A percentile compares a stretch with the other conserved stretches of the same genome.
Evolutionary conservation across 2,113 vertebrate species (phyloP).

Genomic region (Nycticorax nycticorax): DNA sequence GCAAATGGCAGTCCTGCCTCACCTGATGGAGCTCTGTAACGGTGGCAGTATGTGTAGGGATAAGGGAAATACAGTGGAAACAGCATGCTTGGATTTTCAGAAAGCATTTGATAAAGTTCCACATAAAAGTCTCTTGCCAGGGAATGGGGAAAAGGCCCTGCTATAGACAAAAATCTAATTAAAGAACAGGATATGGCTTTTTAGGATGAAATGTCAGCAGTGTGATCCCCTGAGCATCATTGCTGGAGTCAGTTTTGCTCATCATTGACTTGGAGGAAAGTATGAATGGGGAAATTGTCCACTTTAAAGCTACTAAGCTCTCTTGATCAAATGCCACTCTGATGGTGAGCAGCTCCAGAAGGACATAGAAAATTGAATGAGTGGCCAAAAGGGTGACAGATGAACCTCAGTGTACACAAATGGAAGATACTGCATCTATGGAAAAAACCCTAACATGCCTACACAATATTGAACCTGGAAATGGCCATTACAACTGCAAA

Average conservation of each 20-base stretch:
- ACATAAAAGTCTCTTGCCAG: not conserved
- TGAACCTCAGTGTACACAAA: not conserved
- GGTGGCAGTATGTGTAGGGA: not conserved
- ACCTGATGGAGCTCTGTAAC: not conserved
- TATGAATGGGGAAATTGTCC: not conserved
- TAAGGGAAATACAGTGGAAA: not conserved
- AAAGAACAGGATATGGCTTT: not conserved
- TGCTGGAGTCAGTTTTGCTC: not conserved
- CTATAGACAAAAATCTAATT: not conserved
- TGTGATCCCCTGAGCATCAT: not conserved
- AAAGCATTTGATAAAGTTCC: not conserved
- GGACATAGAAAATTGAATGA: not conserved
- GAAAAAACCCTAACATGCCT: not conserved
- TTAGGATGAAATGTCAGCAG: not conserved
- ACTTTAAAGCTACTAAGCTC: not conserved
- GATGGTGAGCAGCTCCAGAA: not conserved
- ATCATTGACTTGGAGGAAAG: not conserved
- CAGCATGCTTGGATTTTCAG: not conserved
- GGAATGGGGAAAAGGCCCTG: not conserved
- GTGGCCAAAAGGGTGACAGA: not conserved
- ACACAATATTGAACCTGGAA: not conserved
- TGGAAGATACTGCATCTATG: not conserved
- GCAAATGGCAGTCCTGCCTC: not conserved
- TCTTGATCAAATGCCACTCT: not conserved
- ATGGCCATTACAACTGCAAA: not conserved